These are phyloP conservation scores for Gari tellinella DNA, from an alignment of 2,888 invertebrate genomes.

Conservation along the genomic window DNA sequence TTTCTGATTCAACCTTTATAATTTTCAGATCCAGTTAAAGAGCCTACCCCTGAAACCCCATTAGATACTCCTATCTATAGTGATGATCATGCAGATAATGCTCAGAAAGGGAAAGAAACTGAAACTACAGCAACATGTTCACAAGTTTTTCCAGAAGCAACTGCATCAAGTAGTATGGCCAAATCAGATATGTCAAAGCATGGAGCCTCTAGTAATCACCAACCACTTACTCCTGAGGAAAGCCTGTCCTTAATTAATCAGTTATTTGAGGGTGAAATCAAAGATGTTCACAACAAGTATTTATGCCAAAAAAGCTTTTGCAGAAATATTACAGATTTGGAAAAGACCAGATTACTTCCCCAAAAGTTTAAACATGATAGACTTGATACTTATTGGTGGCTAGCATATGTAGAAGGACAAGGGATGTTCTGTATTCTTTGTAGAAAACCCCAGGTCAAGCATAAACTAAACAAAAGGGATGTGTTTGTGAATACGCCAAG, in stretches of 20 bases:
- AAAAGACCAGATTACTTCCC: constrained; percentile 1
- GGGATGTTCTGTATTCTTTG: constrained; percentile 32
- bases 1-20: too few species aligned
- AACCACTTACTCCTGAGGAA: constrained; percentile 3
- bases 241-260: not conserved
- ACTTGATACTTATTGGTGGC: constrained; percentile 20
- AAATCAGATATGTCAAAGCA: too few species aligned
- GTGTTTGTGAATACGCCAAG: constrained; percentile 21
- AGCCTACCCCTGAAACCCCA: too few species aligned
- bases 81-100: too few species aligned
- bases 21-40: too few species aligned
- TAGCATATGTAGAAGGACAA: constrained; percentile 21
- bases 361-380: constrained; percentile 11
- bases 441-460: constrained; percentile 24
- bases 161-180: too few species aligned
- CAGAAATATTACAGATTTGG: not conserved
- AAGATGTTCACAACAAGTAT: not conserved
- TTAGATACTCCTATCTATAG: too few species aligned
- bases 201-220: too few species aligned
- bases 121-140: too few species aligned
- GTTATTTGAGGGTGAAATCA: constrained; percentile 1
- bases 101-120: too few species aligned
- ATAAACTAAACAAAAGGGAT: constrained; percentile 17
- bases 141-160: too few species aligned
- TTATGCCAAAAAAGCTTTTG: not conserved